These are phyloP conservation scores for Rhingia campestris DNA, from an alignment of 2,888 invertebrate species.

Conservation along the genomic window DNA sequence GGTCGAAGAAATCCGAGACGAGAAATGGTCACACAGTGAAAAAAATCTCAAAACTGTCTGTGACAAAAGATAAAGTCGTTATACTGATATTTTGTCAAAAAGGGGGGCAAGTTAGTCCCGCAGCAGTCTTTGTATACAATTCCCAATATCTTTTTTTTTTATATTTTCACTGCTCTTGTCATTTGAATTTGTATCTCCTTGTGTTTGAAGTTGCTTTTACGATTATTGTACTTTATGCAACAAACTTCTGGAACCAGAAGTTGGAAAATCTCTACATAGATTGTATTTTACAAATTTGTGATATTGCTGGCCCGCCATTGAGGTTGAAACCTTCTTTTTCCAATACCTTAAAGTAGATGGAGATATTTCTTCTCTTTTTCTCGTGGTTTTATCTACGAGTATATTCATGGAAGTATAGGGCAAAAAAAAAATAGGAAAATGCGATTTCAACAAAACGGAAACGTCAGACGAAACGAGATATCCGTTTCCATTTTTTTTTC, in stretches of 20 bases:
- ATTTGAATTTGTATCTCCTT: conserved; percentile 23
- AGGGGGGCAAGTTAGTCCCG: background rate
- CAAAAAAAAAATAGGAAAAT: background rate
- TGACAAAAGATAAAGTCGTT: conserved; percentile 52
- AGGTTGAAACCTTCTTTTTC: conserved; percentile 15
- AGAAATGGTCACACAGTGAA: conserved; percentile 15
- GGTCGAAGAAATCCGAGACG: conserved; percentile 20
- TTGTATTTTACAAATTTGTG: conserved; percentile 34
- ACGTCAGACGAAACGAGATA: conserved; percentile 34
- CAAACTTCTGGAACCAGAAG: background rate
- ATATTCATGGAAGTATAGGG: background rate
- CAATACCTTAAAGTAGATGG: conserved; percentile 24
- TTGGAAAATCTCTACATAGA: conserved; percentile 17
- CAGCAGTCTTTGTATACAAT: background rate
- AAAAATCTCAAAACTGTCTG: conserved; percentile 34
- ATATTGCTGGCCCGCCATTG: conserved; percentile 13
- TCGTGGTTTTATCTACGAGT: background rate
- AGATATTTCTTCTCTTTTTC: conserved; percentile 4
- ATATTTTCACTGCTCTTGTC: conserved; percentile 30
- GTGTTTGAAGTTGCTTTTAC: conserved; percentile 35
- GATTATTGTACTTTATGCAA: conserved; percentile 23
- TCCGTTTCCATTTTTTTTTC: conserved; percentile 14
- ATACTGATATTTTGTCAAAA: background rate
- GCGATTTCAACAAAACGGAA: conserved; percentile 30
- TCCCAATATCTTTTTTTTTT: background rate